Percentiles rank a stretch among this genome's conserved stretches.
phyloP scores from a whole-genome alignment of 2,113 vertebrate species.

The Cygnus buccinator region DNA sequence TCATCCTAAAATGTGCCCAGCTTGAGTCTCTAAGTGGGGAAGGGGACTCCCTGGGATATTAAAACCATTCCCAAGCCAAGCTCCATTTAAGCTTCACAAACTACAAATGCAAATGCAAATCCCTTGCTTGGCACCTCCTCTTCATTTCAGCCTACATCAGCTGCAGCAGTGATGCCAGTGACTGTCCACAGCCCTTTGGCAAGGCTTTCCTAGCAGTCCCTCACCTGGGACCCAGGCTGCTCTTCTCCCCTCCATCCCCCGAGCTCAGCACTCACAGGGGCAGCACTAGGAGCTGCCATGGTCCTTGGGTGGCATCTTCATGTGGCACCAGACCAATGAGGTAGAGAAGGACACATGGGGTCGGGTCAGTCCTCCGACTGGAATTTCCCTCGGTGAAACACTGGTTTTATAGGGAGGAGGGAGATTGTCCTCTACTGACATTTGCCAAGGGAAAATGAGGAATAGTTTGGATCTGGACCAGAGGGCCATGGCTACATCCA shows the following conservation, averaged over 20 bases:
- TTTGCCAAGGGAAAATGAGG: slow-evolving; percentile 64
- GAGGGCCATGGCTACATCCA: slow-evolving; percentile 68
- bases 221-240: not conserved
- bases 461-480: slow-evolving; percentile 58
- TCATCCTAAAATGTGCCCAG: not conserved
- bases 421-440: slow-evolving; percentile 23
- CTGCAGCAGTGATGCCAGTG: not conserved
- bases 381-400: slow-evolving; percentile 4
- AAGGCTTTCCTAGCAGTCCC: not conserved
- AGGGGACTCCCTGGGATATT: not conserved
- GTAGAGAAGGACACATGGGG: not conserved
- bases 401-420: slow-evolving; percentile 6
- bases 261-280: not conserved
- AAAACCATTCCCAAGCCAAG: not conserved
- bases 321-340: not conserved
- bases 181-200: slow-evolving; percentile 10
- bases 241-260: not conserved
- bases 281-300: not conserved
- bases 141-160: slow-evolving; percentile 38
- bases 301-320: not conserved
- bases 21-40: not conserved
- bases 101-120: not conserved
- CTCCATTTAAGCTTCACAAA: not conserved
- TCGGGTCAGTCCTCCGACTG: not conserved
- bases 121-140: not conserved